Conservation (phyloP, 2,113 vertebrate species). For the Carlito syrichta region DNA sequence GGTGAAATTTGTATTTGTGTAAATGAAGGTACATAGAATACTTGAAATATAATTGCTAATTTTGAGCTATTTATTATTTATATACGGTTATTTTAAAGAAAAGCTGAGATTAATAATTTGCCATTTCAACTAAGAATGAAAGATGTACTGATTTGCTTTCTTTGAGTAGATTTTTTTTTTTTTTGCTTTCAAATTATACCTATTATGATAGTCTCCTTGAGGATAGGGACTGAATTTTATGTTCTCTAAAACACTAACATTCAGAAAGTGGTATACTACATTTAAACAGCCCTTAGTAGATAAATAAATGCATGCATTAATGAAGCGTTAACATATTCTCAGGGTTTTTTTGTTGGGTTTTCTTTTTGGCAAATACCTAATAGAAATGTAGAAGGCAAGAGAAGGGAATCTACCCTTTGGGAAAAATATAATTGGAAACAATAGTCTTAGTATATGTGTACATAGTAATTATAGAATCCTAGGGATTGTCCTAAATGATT, state of each 20-base stretch:
- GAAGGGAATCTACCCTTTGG: background rate
- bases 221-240: background rate
- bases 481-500: background rate
- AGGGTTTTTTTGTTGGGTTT: too few relatives aligned
- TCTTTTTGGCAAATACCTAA: background rate
- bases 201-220: background rate
- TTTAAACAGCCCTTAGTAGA: background rate
- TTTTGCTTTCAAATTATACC: background rate
- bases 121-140: background rate
- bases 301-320: background rate
- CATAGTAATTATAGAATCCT: background rate
- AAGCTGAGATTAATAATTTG: background rate
- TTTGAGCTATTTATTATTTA: background rate
- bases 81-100: background rate
- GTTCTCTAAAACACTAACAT: background rate
- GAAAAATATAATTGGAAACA: background rate
- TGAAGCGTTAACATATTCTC: background rate
- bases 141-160: background rate
- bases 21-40: background rate
- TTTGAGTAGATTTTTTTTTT: background rate
- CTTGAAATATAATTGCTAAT: background rate
- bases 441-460: background rate
- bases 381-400: background rate
- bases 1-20: background rate
- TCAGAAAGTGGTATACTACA: background rate